A percentile compares a stretch with the other conserved stretches of the same genome.
Conservation (phyloP, 2,113 vertebrate genomes). For the Amphilophus citrinellus region DNA sequence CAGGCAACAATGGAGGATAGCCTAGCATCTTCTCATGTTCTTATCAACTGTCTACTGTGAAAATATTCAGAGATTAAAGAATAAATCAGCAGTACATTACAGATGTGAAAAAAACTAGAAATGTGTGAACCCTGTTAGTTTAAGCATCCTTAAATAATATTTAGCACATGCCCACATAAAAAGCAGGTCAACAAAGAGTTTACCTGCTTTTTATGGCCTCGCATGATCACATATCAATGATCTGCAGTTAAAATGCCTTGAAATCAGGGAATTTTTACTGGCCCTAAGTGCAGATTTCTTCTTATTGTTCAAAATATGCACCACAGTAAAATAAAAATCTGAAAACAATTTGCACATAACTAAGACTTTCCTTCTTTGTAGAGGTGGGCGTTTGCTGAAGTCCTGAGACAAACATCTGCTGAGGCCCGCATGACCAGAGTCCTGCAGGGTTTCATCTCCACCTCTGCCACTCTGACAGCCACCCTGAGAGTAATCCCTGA, state of each 20-base stretch:
- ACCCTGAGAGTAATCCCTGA: slow-evolving; percentile 55
- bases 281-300: background rate
- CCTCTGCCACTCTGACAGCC: slow-evolving; percentile 67
- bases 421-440: slow-evolving; percentile 29
- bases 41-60: background rate
- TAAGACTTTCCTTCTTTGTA: slow-evolving; percentile 71
- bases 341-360: background rate
- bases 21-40: slow-evolving; percentile 6
- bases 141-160: slow-evolving; percentile 10
- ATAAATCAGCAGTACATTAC: background rate
- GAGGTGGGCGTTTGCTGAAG: slow-evolving; percentile 41
- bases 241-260: background rate
- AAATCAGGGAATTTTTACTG: background rate
- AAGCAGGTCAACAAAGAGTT: background rate
- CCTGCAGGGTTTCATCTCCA: slow-evolving; percentile 71
- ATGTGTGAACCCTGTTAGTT: background rate
- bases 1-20: background rate
- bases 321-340: background rate
- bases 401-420: slow-evolving; percentile 39
- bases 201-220: background rate
- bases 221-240: background rate
- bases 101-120: background rate
- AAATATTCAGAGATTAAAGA: background rate
- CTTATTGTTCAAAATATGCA: background rate
- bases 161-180: background rate